Base-by-base conservation (phyloP, 2,797 vertebrate species). In the Melanotaenia trifasciata region DNA sequence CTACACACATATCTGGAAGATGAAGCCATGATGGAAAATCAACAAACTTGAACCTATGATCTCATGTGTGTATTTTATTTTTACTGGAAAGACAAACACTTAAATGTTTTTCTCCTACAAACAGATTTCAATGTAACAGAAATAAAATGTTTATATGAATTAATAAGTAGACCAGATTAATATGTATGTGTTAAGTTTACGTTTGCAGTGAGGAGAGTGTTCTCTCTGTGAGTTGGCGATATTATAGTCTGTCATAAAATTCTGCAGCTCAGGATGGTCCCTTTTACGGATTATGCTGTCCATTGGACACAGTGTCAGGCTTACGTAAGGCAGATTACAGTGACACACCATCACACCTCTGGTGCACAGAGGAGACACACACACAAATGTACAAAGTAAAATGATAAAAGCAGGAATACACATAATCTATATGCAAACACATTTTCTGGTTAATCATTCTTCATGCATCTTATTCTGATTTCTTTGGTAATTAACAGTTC, bases 281-380 rank as follows among this genome's bases (percentile, higher is more conserved):
- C 67, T 65, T n/a, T 74, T 22, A 57, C 4, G 58, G 83, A 88
- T 92, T 89, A 87, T 81, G 83, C 54, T 84, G 38, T 51, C 68
- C 43, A 66, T 32, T 82, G 71, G 74, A 80, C 82, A 81, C 57
- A 40, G 62, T 16, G 71, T 67, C 60, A 28, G 70, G 67, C 87
- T 92, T 93, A 90, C 63, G 64, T 91, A 92, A 90, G 18, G 69
- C 67, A 79, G 87, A 88, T 93, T 88, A 92, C 40, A 68, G 57
- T 78, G 63, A 53, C 57, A 50, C 78, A 79, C 57, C 63, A 76
- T 76, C 66, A 68, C 79, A 86, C 70, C 57, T 71, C 67, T 1
- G 14, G 53, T 75, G 74, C 61, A 78, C 30, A 70, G 20, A 66
- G 40, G 33, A 47, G 51, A 28, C 24, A 70, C 58, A 70, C 22